Percentiles rank a stretch among this genome's conserved stretches.
Evolutionary conservation across 2,797 vertebrate genomes (phyloP).

Genomic region (Propithecus perrieri): DNA sequence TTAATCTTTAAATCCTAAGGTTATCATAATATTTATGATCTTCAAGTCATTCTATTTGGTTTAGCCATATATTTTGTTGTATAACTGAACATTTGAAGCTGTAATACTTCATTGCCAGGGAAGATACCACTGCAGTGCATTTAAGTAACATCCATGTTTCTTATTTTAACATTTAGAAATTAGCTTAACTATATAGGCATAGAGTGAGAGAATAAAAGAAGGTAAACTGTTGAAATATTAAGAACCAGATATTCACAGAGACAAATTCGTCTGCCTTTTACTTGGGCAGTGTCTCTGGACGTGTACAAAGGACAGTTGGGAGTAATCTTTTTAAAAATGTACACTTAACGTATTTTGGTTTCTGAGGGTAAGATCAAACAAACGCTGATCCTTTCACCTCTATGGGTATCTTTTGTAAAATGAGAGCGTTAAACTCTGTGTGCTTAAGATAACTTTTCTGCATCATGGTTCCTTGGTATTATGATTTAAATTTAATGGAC

Average conservation of each 20-base stretch:
- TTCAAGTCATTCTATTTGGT: background rate
- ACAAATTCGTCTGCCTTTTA: conserved; percentile 10
- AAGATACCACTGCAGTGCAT: background rate
- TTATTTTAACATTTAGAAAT: conserved; percentile 37
- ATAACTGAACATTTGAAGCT: background rate
- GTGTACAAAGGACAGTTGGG: background rate
- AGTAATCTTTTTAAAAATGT: background rate
- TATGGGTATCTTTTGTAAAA: background rate
- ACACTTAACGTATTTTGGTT: background rate
- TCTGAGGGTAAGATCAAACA: background rate
- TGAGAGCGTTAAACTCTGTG: background rate
- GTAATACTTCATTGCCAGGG: background rate
- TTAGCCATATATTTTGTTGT: background rate
- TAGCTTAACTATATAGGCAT: background rate
- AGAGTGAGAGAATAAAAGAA: background rate
- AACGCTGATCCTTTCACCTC: background rate
- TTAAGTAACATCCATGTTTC: background rate
- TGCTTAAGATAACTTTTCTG: background rate
- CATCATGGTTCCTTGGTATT: background rate
- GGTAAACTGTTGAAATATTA: background rate
- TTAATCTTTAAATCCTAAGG: conserved; percentile 35
- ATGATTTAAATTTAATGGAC: conserved; percentile 15
- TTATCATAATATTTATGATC: conserved; percentile 25
- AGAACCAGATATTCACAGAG: background rate
- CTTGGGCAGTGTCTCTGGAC: background rate